phyloP scores from a whole-genome alignment of 2,113 vertebrate species.

The Morone chrysops region DNA sequence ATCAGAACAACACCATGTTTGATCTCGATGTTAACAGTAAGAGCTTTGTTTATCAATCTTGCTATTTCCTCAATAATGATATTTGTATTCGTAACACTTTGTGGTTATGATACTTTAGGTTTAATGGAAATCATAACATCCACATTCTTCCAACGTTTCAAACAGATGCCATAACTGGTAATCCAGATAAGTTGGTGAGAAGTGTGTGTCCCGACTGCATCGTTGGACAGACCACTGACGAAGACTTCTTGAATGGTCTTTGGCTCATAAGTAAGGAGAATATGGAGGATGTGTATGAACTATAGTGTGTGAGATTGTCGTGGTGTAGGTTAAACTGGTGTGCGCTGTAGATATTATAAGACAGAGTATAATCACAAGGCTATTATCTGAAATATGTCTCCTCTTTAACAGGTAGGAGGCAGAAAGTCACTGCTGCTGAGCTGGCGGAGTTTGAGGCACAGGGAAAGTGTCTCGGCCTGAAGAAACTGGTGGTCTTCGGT shows the following conservation, averaged over 20 bases:
- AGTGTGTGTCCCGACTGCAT: constrained; percentile 55
- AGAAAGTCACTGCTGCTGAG: constrained; percentile 29
- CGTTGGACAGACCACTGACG: background rate
- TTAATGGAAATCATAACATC: background rate
- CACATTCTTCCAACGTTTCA: background rate
- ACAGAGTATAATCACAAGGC: background rate
- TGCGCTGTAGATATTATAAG: background rate
- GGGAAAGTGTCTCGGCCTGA: background rate
- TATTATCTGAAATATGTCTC: background rate
- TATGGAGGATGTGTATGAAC: no score
- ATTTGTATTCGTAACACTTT: background rate
- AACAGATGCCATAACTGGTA: background rate
- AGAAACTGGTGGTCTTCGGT: background rate
- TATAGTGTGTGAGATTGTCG: no score
- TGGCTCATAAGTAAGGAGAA: constrained; percentile 34
- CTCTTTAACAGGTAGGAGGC: constrained; percentile 43
- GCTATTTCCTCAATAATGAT: background rate
- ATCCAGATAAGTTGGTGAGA: background rate
- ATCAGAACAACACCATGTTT: background rate
- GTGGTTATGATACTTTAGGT: background rate
- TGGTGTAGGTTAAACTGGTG: no score
- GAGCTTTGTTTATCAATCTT: constrained; percentile 1
- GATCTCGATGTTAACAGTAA: constrained; percentile 12
- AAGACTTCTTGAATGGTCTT: rapidly evolving
- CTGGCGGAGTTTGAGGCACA: constrained; percentile 46